phyloP scores from a whole-genome alignment of 2,797 vertebrate genomes.

The Propithecus deckenii region DNA sequence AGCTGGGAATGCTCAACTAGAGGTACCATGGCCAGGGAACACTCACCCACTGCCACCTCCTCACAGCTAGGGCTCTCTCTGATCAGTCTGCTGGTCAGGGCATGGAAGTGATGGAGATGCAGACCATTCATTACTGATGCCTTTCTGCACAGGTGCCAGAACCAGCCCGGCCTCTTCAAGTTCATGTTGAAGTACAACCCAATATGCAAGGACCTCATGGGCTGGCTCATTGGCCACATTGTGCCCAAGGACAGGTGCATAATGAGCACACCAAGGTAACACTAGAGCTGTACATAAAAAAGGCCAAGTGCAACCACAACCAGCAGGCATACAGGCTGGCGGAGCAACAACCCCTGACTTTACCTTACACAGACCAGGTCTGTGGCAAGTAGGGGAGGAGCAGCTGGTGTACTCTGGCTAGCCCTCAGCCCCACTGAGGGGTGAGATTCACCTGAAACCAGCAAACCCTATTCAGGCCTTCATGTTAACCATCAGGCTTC shows the following conservation, averaged over 20 bases:
- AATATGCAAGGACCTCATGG: neutral
- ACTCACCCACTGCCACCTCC: rapidly evolving
- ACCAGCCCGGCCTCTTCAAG: neutral
- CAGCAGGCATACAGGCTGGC: too few species aligned
- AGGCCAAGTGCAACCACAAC: rapidly evolving
- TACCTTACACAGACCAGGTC: neutral
- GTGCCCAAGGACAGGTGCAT: neutral
- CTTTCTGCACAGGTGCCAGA: rapidly evolving
- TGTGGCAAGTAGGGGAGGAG: rapidly evolving
- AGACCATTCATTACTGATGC: neutral
- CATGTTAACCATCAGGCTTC: neutral
- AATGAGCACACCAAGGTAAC: neutral
- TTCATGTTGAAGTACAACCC: neutral
- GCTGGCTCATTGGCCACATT: neutral
- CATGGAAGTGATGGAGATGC: neutral
- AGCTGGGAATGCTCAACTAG: neutral
- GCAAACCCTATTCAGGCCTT: neutral
- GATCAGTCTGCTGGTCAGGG: neutral
- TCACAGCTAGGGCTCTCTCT: neutral
- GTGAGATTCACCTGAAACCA: rapidly evolving
- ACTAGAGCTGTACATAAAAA: rapidly evolving
- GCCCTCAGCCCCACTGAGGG: too few species aligned
- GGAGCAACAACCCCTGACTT: neutral
- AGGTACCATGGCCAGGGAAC: rapidly evolving
- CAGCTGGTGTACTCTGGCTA: rapidly evolving